Evolutionary conservation across 2,888 invertebrate genomes (phyloP).

Genomic region (Cecidostiba fungosa): DNA sequence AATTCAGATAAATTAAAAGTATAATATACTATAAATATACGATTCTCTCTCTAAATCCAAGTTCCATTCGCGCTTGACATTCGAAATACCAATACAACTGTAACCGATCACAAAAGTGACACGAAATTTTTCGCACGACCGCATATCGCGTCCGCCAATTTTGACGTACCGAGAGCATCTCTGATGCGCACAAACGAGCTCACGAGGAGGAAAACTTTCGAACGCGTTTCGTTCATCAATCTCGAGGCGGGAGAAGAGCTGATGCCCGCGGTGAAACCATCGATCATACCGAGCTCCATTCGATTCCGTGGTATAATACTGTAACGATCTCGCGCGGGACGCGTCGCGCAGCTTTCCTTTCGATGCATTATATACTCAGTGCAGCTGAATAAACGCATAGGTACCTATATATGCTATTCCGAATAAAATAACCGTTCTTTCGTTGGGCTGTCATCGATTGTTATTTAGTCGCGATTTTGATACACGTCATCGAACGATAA

Average conservation of each 20-base stretch:
- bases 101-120: too few species aligned
- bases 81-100: too few species aligned
- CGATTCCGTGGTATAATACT: neutral
- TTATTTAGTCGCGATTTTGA: neutral
- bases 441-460: neutral
- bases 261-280: neutral
- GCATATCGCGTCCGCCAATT: neutral
- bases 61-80: too few species aligned
- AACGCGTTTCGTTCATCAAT: constrained; percentile 18
- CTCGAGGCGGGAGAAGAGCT: neutral
- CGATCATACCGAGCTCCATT: neutral
- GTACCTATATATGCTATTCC: neutral
- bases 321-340: neutral
- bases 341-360: neutral
- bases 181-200: neutral
- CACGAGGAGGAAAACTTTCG: neutral
- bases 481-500: neutral
- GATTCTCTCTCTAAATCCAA: too few species aligned
- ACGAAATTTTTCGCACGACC: neutral
- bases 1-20: too few species aligned
- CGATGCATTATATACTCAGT: neutral
- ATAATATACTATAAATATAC: too few species aligned
- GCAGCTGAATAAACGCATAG: neutral
- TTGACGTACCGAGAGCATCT: neutral
- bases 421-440: neutral